These are phyloP conservation scores for Pseudochirops corinnae DNA, from an alignment of 2,797 vertebrate genomes.

Conservation along the genomic window DNA sequence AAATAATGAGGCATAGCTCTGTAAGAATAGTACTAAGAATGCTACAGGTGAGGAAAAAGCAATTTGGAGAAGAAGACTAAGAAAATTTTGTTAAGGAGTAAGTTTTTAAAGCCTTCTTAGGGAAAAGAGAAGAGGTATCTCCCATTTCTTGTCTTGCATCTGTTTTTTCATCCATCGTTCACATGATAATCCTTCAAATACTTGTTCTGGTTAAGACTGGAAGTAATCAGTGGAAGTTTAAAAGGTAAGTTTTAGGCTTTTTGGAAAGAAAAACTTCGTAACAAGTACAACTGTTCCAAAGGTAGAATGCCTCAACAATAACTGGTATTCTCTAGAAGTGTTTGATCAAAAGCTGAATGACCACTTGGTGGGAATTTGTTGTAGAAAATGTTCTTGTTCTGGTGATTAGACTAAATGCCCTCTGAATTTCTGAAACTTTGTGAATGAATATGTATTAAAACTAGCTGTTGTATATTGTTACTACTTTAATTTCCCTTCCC, in stretches of 20 bases:
- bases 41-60: not conserved
- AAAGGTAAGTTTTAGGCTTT: too few relatives aligned
- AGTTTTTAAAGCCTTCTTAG: not conserved
- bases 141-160: too few relatives aligned
- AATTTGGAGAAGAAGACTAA: not conserved
- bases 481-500: not conserved
- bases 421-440: too few relatives aligned
- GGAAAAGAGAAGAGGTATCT: too few relatives aligned
- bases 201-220: not conserved
- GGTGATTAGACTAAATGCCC: not conserved
- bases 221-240: not conserved
- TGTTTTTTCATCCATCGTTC: not conserved
- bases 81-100: not conserved
- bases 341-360: not conserved
- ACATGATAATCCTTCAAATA: not conserved
- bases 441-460: not conserved
- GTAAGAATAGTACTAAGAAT: not conserved
- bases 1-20: not conserved
- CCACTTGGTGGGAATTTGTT: not conserved
- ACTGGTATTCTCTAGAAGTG: not conserved
- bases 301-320: not conserved
- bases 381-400: too few relatives aligned
- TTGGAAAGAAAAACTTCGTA: too few relatives aligned
- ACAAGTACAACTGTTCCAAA: not conserved
- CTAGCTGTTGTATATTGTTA: not conserved